phyloP scores from a whole-genome alignment of 2,888 invertebrate genomes.

The Phrixothrix hirtus region DNA sequence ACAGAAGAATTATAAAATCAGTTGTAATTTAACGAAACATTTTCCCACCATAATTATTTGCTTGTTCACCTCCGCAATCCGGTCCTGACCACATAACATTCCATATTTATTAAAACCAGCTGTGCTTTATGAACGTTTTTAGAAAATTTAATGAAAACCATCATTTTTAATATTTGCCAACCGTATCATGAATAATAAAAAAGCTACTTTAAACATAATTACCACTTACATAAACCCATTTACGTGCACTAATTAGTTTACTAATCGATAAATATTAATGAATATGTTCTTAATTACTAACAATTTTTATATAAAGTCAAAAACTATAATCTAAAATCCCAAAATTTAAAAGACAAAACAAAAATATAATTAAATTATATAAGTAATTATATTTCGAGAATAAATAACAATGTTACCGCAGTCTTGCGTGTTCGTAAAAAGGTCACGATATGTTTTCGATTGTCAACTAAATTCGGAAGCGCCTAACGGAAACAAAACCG shows the following conservation, averaged over 20 bases:
- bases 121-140: too few species aligned
- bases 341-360: constrained; percentile 12
- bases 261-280: neutral
- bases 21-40: too few species aligned
- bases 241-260: neutral
- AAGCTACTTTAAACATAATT: too few species aligned
- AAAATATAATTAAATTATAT: constrained; percentile 27
- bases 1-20: too few species aligned
- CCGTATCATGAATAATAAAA: too few species aligned
- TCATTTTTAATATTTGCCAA: too few species aligned
- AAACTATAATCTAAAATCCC: too few species aligned
- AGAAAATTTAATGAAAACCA: too few species aligned
- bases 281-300: neutral
- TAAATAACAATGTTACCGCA: constrained; percentile 31
- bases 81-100: too few species aligned
- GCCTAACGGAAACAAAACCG: constrained; percentile 5
- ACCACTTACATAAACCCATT: neutral
- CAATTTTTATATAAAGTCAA: neutral
- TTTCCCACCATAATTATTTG: too few species aligned
- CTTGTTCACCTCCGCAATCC: too few species aligned
- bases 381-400: constrained; percentile 25
- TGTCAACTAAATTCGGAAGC: constrained; percentile 31
- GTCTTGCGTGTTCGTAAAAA: constrained; percentile 31
- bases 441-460: constrained; percentile 33
- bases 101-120: too few species aligned